Evolutionary conservation across 2,113 vertebrate species (phyloP), one percentile per base, ranked within the genome.

Genomic region (Brachyhypopomus gauderio): DNA sequence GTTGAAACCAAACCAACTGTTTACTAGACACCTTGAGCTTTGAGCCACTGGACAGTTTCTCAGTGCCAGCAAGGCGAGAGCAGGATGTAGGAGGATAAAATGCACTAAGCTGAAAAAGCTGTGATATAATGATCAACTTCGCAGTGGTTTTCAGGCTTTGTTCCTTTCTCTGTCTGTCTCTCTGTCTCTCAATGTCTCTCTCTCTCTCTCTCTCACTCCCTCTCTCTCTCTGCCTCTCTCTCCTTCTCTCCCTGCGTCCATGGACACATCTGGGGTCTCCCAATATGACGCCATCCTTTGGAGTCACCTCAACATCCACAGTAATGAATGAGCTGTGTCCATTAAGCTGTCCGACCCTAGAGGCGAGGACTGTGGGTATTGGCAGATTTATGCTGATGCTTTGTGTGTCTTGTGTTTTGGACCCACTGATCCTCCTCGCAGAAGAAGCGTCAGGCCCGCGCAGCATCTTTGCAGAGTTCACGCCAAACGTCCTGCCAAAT

Each of bases 311-410:
- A 78, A 81, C 73, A 86, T 88, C 87, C 83, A 89, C 86, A 89
- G 87, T 90, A 90, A 91, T 89, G 88, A 91, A 90, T 89, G 87
- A 56, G 76, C 27, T 83, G 25, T 75, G 76, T 84, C 76, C 83
- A 88, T 89, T 89, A 91, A 89, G 90, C 90, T 92, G 90, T 92
- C 89, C 86, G 59, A 86, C 84, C 87, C 86, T 85, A 77, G 71
- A 58, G 74, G 77, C 62, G 67, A 78, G 59, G 75, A 59, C 77
- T 73, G 58, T 59, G n/a, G 48, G 56, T 56, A 23, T 52, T 34
- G 22, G 77, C 70, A 82, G 83, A 87, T 83, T 85, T 45, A 86
- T 84, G 77, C 77, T 60, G 70, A 70, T 11, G 55, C 69, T 71
- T 30, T 30, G 30, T 30, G 30, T 3, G 30, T 30, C 30, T 81